These are phyloP conservation scores for Daboia siamensis DNA, from an alignment of 2,113 vertebrate genomes.

Conservation along the genomic window DNA sequence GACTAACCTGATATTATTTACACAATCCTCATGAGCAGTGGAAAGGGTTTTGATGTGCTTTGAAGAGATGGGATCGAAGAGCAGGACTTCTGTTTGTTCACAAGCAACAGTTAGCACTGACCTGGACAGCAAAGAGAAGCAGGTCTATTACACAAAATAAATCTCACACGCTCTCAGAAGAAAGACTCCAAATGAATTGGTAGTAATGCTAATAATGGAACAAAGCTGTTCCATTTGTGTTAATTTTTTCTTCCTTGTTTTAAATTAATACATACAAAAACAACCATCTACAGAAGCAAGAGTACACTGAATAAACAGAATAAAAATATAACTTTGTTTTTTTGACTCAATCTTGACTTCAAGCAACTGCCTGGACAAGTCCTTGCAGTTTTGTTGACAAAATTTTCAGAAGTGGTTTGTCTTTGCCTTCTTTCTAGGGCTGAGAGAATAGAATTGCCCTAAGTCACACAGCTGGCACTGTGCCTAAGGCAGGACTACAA, in stretches of 20 bases:
- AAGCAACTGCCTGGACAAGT: not conserved
- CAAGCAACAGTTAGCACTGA: conserved; percentile 96
- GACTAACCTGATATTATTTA: conserved; percentile 96
- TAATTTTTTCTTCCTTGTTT: not conserved
- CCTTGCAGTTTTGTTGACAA: not conserved
- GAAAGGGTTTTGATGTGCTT: conserved; percentile 96
- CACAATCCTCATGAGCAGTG: conserved; percentile 96
- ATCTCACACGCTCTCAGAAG: not conserved
- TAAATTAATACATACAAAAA: not conserved
- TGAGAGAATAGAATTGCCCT: not conserved
- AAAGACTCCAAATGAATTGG: not conserved
- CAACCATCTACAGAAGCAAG: not conserved
- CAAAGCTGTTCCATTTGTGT: not conserved
- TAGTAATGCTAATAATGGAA: not conserved
- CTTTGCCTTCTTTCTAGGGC: not conserved
- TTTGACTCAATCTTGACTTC: not conserved
- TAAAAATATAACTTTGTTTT: not conserved
- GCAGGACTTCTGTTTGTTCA: conserved; percentile 95
- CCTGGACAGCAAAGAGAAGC: conserved; percentile 62
- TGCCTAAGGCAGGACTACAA: not conserved
- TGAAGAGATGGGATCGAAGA: conserved; percentile 96
- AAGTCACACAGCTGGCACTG: not conserved
- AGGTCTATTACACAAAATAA: not conserved
- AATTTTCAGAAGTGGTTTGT: not conserved
- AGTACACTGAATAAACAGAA: not conserved